Percentiles rank a stretch among this genome's conserved stretches.
Conservation (phyloP, 2,888 invertebrate species). For the Theretra japonica region DNA sequence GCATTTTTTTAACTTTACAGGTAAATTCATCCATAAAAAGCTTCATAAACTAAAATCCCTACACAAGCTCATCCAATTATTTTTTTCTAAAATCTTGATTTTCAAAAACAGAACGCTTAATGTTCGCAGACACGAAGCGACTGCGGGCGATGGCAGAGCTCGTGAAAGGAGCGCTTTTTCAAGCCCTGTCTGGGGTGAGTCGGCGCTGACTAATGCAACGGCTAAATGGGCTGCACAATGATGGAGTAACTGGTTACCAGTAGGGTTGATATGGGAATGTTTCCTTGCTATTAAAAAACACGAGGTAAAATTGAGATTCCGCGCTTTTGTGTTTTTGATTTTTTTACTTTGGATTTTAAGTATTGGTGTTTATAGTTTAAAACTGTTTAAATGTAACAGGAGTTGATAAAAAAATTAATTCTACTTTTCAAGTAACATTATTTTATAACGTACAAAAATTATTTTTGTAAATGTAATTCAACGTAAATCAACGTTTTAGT, state of each 20-base stretch:
- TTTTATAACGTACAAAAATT: too few relatives aligned
- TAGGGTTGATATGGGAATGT: conserved; percentile 32
- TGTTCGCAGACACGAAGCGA: conserved; percentile 47
- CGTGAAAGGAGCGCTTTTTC: conserved; percentile 47
- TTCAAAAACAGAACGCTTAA: conserved; percentile 37
- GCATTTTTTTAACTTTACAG: too few relatives aligned
- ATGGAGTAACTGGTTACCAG: conserved; percentile 38
- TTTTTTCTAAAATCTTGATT: background rate
- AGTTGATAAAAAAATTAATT: too few relatives aligned
- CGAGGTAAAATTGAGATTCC: background rate
- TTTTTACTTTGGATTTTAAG: background rate
- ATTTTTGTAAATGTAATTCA: too few relatives aligned
- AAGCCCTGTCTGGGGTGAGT: conserved; percentile 43
- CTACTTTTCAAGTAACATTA: too few relatives aligned
- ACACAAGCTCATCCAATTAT: too few relatives aligned
- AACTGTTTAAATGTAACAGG: too few relatives aligned
- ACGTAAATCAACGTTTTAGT: too few relatives aligned
- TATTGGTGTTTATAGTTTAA: background rate
- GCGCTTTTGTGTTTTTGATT: background rate
- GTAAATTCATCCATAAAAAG: too few relatives aligned
- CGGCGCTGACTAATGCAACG: conserved; percentile 50
- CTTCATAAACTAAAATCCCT: too few relatives aligned
- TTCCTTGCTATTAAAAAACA: background rate
- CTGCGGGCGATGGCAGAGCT: conserved; percentile 46
- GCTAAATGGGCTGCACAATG: conserved; percentile 52